Base-by-base conservation (phyloP, 2,113 vertebrate species). In the Electrona antarctica region DNA sequence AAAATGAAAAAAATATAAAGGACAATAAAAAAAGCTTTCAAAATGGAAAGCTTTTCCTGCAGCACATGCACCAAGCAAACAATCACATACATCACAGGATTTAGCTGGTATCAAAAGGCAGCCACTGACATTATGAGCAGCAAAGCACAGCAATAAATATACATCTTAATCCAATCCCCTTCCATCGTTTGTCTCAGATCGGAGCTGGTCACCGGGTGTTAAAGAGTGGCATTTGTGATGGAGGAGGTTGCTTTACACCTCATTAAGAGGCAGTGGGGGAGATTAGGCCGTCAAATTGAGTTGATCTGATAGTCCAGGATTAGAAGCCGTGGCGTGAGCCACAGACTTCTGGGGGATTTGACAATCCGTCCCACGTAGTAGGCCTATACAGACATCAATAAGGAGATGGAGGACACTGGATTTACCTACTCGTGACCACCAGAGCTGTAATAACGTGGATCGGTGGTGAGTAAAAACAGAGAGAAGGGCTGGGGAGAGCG, bases 301-400 rank as follows among this genome's bases (percentile, higher is more conserved):
- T 82, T 83, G 82, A 89, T 88, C 85, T 82, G 82, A 88, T 89
- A 89, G 88, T 87, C 85, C 87, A 64, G 84, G 87, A 87, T 90
- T 87, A 88, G 80, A 88, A 85, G 87, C 87, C 82, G 83, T 85
- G 81, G 71, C 82, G 83, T 85, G 81, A 73, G 45, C 60, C 75
- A 60, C 28, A 29, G 80, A 63, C 67, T 85, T 85, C 79, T 74
- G 71, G 84, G 79, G 85, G 89, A 77, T 87, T 82, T 85, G 21
- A 75, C 85, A 76, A 84, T 79, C 80, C 67, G 56, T 73, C 81
- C 71, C 69, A 54, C 67, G 21, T 21, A 77, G 81, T 78, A 87
- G 75, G 47, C 71, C 2, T 21, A 21, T 21, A 1, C 21, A 72
- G 67, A 72, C 86, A 90, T 91, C 89, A 88, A 87, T 91, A 74